phyloP scores from a whole-genome alignment of 2,113 vertebrate species.

The Motacilla alba region DNA sequence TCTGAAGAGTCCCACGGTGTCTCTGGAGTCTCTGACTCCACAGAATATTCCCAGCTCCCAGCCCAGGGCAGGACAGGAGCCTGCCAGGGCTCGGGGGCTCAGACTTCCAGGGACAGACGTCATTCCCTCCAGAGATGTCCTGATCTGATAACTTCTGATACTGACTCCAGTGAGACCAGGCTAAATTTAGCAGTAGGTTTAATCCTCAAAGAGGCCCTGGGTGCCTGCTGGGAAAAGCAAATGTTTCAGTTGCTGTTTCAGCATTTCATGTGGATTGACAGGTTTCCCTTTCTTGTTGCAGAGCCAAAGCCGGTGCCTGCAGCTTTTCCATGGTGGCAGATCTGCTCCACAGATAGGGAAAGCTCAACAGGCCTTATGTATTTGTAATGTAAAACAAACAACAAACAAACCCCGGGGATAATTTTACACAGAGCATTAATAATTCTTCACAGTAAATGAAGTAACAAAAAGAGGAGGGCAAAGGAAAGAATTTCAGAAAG shows the following conservation, averaged over 20 bases:
- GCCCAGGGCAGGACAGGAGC: not conserved
- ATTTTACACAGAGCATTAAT: not conserved
- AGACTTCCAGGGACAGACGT: conserved; percentile 23
- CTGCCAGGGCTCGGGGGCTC: conserved; percentile 3
- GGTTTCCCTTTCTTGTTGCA: not conserved
- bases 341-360: not conserved
- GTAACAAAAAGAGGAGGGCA: not conserved
- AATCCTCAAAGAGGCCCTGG: conserved; percentile 47
- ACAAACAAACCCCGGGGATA: not conserved
- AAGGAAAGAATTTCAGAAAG: not conserved
- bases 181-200: conserved; percentile 57
- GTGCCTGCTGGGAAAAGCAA: conserved; percentile 37
- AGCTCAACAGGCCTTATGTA: not conserved
- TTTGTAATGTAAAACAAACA: not conserved
- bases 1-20: not conserved
- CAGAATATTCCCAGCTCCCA: not conserved
- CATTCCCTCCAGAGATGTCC: conserved; percentile 34
- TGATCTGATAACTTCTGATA: conserved; percentile 47
- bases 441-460: not conserved
- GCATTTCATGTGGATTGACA: not conserved
- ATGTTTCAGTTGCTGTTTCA: conserved; percentile 33
- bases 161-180: not conserved
- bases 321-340: not conserved
- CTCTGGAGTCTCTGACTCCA: not conserved
- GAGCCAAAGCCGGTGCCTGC: not conserved